Evolutionary conservation across 2,113 vertebrate genomes (phyloP).

Genomic region (Cheilinus undulatus): DNA sequence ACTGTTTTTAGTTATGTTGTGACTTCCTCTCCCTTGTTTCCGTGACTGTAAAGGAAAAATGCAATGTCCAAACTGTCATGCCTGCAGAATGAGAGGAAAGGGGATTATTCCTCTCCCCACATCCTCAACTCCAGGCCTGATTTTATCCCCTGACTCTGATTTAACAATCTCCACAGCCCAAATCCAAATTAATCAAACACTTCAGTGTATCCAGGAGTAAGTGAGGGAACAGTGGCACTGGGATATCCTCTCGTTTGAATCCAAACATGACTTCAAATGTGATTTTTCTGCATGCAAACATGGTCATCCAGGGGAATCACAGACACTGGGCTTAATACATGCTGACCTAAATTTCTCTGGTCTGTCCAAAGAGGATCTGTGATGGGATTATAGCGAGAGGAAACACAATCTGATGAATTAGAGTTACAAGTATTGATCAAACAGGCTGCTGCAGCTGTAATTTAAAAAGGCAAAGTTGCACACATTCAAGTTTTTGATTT

Average conservation of each 20-base stretch:
- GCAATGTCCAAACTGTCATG: not conserved
- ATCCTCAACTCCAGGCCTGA: not conserved
- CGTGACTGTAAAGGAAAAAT: not conserved
- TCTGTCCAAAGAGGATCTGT: conserved; percentile 73
- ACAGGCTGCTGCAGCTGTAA: conserved; percentile 10
- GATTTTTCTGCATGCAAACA: conserved; percentile 24
- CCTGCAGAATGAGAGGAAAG: not conserved
- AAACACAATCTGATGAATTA: conserved; percentile 32
- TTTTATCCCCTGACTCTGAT: not conserved
- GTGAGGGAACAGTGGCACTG: too few relatives aligned
- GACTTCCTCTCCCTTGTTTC: not conserved
- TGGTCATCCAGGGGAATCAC: conserved; percentile 13
- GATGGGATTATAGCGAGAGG: conserved; percentile 66
- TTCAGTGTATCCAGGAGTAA: not conserved
- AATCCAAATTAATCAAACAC: not conserved
- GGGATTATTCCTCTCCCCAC: not conserved
- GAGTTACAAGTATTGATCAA: conserved; percentile 23
- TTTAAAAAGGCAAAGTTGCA: not conserved
- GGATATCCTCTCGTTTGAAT: not conserved
- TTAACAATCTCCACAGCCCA: not conserved
- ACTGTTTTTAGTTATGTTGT: too few relatives aligned
- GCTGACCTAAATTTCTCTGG: conserved; percentile 76
- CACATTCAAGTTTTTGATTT: not conserved
- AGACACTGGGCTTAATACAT: conserved; percentile 61
- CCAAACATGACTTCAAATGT: not conserved